Evolutionary conservation across 2,797 vertebrate species (phyloP), one percentile per base, ranked within the genome.

Genomic region (Carduelis carduelis): DNA sequence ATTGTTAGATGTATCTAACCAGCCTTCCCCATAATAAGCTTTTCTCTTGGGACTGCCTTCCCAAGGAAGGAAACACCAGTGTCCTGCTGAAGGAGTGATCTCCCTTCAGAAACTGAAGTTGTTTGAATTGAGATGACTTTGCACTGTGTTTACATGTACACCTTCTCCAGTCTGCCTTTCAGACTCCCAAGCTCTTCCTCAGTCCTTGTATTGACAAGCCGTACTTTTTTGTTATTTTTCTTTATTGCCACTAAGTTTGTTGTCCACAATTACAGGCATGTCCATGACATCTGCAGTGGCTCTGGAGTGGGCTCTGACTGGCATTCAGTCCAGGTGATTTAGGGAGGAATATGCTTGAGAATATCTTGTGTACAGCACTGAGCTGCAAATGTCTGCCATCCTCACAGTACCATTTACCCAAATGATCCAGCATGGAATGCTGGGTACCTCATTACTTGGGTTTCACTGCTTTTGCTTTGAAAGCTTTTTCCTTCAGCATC

Each of bases 201-300:
- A 34, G 6, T 61, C 84, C 56, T 77, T 56, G 23, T 41, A 19
- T 6, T 23, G 22, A 49, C 19, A 74, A 83, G 50, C 35, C 61
- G 71, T 9, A 55, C 41, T 28, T 21, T 7, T 23, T 78, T 28
- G 16, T 32, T 80, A 5, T 34, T 52, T 8, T 43, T 26, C 53
- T 64, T 75, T 46, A 43, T 32, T 65, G 35, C 17, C 30, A 9
- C 34, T 13, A 70, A 37, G 1, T 87, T 82, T 49, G 23, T 43
- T 68, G 35, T 28, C 37, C 11, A 2, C 61, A 35, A 2, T 61
- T 41, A 34, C 0, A 22, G 8, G 4, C 10, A 0, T 1, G 37
- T 6, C 75, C 4, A 0, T 68, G 23, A 35, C 24, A 46, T 20
- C 41, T 0, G 0, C 9, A 53, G 56, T 34, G 61, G 69, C 57